Base-by-base conservation (phyloP, 2,113 vertebrate species). In the Ardeotis arabs region DNA sequence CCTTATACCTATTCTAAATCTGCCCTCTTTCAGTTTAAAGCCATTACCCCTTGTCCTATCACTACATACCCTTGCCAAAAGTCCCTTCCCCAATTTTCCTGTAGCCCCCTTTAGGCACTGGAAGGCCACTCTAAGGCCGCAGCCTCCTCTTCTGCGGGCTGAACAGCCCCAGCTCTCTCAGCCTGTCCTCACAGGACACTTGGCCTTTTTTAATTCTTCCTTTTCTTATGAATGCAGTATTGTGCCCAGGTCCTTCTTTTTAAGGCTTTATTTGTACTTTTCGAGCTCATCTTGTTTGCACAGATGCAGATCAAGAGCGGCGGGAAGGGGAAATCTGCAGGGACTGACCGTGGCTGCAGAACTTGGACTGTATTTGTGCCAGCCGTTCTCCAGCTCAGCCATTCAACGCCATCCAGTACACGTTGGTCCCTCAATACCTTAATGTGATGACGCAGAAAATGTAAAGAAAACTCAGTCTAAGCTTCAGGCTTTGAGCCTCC, bases 221-320 rank as follows among this genome's bases (percentile, higher is more conserved):
- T 49, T 35, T 50, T 16, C 63, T 56, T n/a, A 4, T 53, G 67
- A 41, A 59, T n/a, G 81, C 35, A 16, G 73, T 21, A 3, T 25
- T 41, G 81, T 47, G 50, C 68, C 68, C 7, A 8, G 4, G 28
- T 16, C 27, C 50, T 25, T 20, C 31, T 41, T 18, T 47, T 35
- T 12, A 17, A 24, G 19, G 72, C 49, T 81, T 55, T 92, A 28
- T 84, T 89, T 72, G 17, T 52, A 53, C 74, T 95, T 60, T 12
- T 8, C 53, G 6, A 52, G 75, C 75, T 66, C 82, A 68, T 85
- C 93, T 84, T 63, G 84, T 87, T 93, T 69, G 91, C 75, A 83
- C 91, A 72, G 91, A 94, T 82, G 89, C 44, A 49, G 29, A 27
- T 35, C 25, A 5, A 41, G 84, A 44, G 35, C 15, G 8, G n/a